Percentiles rank a stretch among this genome's conserved stretches.
Conservation (phyloP, 2,888 invertebrate species). For the Cosmia pyralina region DNA sequence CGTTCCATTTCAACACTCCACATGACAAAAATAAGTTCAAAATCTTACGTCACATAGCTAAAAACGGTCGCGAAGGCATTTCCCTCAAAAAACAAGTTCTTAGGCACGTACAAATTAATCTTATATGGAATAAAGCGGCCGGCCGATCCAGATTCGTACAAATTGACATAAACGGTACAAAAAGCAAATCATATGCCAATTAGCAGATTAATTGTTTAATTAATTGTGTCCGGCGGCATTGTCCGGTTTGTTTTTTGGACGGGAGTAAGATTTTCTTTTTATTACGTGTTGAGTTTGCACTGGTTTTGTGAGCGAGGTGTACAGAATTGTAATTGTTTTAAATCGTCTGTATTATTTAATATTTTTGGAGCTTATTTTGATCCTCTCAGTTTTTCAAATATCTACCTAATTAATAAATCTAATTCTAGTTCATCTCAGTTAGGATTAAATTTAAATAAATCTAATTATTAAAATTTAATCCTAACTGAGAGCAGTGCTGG, state of each 20-base stretch:
- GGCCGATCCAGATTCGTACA: slow-evolving; percentile 78
- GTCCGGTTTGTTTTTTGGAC: slow-evolving; percentile 72
- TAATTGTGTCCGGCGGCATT: slow-evolving; percentile 82
- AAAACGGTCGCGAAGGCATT: slow-evolving; percentile 43
- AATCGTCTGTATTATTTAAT: neutral
- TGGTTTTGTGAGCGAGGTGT: slow-evolving; percentile 36
- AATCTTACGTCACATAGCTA: slow-evolving; percentile 32
- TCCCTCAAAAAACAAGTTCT: slow-evolving; percentile 51
- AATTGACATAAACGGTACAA: slow-evolving; percentile 83
- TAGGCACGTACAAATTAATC: slow-evolving; percentile 73
- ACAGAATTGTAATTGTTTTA: slow-evolving; percentile 27
- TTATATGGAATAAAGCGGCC: slow-evolving; percentile 69
- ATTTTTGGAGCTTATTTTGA: neutral
- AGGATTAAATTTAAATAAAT: too few species aligned
- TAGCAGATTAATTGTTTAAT: slow-evolving; percentile 90
- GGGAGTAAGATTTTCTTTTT: slow-evolving; percentile 66
- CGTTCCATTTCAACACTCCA: slow-evolving; percentile 9
- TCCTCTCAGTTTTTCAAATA: neutral
- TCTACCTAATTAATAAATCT: too few species aligned
- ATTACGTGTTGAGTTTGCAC: slow-evolving; percentile 54
- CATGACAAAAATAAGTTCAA: slow-evolving; percentile 50
- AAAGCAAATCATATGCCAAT: slow-evolving; percentile 88
- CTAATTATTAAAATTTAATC: too few species aligned
- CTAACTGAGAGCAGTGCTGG: too few species aligned
- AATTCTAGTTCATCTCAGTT: too few species aligned